A percentile compares a stretch with the other conserved stretches of the same genome.
phyloP scores from a whole-genome alignment of 2,113 vertebrate species.

The Panurus biarmicus region DNA sequence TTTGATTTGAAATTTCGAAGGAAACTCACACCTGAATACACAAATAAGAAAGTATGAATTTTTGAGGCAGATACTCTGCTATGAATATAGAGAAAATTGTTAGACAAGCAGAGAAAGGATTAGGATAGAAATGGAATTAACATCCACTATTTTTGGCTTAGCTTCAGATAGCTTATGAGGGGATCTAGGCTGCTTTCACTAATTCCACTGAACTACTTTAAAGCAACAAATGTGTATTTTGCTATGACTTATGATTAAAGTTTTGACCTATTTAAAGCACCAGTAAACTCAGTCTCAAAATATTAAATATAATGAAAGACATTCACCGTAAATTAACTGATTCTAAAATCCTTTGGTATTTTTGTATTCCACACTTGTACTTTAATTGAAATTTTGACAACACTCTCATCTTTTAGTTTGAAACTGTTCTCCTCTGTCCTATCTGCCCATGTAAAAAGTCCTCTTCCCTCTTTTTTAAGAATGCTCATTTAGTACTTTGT shows the following conservation, averaged over 20 bases:
- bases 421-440: background rate
- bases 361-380: background rate
- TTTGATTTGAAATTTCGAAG: background rate
- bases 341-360: background rate
- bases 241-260: conserved; percentile 60
- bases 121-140: conserved; percentile 69
- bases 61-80: background rate
- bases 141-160: conserved; percentile 71
- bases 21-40: background rate
- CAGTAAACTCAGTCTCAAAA: background rate
- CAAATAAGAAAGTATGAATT: background rate
- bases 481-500: background rate
- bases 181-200: conserved; percentile 65
- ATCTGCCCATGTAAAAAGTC: background rate
- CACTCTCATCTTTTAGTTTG: background rate
- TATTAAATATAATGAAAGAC: background rate
- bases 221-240: conserved; percentile 53
- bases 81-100: conserved; percentile 34
- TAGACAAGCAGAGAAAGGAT: conserved; percentile 52
- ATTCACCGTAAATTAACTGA: background rate
- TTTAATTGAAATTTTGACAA: background rate
- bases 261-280: conserved; percentile 54
- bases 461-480: background rate
- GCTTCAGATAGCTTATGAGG: conserved; percentile 66
- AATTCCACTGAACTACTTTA: conserved; percentile 67